These are phyloP conservation scores for Synergus umbraculus DNA, from an alignment of 2,888 invertebrate genomes.

Conservation along the genomic window DNA sequence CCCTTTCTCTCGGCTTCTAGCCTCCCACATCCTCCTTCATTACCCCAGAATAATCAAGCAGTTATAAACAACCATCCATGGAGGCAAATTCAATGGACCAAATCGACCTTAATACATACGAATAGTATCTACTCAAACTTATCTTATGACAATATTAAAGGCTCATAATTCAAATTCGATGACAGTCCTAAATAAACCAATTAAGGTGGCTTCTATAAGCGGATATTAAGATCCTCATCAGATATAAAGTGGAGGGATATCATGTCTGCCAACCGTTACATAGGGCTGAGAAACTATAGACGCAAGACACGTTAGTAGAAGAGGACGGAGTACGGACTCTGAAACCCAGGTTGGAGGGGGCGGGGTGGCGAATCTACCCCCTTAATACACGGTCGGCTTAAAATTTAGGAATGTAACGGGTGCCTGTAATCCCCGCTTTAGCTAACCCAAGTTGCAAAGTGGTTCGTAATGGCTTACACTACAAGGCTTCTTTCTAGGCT, in stretches of 20 bases:
- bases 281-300: slow-evolving; percentile 30
- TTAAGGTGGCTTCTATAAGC: slow-evolving; percentile 55
- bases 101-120: not conserved
- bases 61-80: not conserved
- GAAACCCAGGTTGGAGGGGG: not conserved
- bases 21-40: too few species aligned
- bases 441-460: slow-evolving; percentile 50
- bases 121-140: not conserved
- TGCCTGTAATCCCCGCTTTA: slow-evolving; percentile 45
- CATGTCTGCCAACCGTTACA: slow-evolving; percentile 20
- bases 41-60: too few species aligned
- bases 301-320: not conserved
- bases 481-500: slow-evolving; percentile 16
- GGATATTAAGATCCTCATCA: slow-evolving; percentile 62
- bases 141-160: slow-evolving; percentile 54
- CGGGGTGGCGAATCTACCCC: not conserved
- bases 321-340: not conserved
- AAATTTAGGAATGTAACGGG: slow-evolving; percentile 45
- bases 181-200: slow-evolving; percentile 63
- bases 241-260: slow-evolving; percentile 9
- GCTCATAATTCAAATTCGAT: slow-evolving; percentile 61
- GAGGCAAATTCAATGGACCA: not conserved
- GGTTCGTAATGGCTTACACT: slow-evolving; percentile 48
- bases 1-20: too few species aligned
- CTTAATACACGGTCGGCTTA: slow-evolving; percentile 33